phyloP scores from a whole-genome alignment of 2,888 invertebrate genomes.

The Aspidapion aeneum region DNA sequence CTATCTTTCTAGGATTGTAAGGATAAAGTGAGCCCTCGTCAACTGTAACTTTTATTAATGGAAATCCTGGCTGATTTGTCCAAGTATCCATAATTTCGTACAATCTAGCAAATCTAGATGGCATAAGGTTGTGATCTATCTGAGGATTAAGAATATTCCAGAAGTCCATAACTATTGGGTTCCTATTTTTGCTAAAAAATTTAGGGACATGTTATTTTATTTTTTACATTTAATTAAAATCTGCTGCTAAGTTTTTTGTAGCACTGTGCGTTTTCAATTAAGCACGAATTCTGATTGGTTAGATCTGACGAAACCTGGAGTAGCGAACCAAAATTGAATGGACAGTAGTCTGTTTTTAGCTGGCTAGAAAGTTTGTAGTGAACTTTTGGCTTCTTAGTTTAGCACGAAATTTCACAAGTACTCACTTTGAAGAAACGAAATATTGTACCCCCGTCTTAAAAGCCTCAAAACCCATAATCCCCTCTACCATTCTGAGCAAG shows the following conservation, averaged over 20 bases:
- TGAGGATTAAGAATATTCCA: constrained; percentile 13
- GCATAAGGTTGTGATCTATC: constrained; percentile 4
- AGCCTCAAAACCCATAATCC: constrained; percentile 25
- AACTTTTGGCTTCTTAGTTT: no score
- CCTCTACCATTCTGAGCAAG: constrained; percentile 32
- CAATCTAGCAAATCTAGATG: constrained; percentile 7
- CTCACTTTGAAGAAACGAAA: not conserved
- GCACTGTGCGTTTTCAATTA: no score
- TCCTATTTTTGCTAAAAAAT: constrained; percentile 10
- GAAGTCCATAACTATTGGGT: constrained; percentile 20
- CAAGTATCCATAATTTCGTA: constrained; percentile 18
- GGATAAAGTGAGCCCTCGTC: constrained; percentile 5
- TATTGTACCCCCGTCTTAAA: constrained; percentile 21
- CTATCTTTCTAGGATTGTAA: not conserved
- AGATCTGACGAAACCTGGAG: no score
- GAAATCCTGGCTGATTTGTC: constrained; percentile 21
- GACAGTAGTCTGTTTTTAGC: no score
- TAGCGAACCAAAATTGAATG: no score
- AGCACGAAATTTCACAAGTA: no score
- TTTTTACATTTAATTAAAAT: no score
- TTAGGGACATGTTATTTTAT: no score
- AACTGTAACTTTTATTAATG: constrained; percentile 16
- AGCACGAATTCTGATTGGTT: no score
- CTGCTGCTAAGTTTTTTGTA: no score
- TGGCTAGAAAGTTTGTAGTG: no score